Base-by-base conservation (phyloP, 2,113 vertebrate genomes). In the Percopsis transmontana region DNA sequence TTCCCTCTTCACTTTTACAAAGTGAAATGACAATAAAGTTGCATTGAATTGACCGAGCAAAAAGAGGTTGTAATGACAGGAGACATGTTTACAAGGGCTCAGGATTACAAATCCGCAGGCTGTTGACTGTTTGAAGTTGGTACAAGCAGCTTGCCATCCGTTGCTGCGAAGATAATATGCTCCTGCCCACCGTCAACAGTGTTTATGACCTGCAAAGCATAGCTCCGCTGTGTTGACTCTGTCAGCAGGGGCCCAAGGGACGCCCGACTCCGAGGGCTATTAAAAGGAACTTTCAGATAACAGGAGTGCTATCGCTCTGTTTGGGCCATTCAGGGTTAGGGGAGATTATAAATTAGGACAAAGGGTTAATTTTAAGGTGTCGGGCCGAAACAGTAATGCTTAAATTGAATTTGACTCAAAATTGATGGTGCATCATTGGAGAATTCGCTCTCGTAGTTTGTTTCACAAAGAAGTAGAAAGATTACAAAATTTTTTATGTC, bases 171-270 rank as follows among this genome's bases (percentile, higher is more conserved):
- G 80, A 79, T 79, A 85, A 89, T 81, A 72, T 82, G 82, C 85
- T 80, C 68, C 56, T 10, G 70, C 80, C 75, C 80, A 81, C 72
- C 83, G 87, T 87, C 80, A 83, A 52, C 79, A 80, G 63, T 87
- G 88, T 92, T 91, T 91, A 92, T 78, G 84, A 81, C 79, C 85
- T 82, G 89, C 83, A 80, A 87, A 84, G 79, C 80, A 66, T 65
- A 66, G 50, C 76, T 53, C 23, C 16, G 70, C 61, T 66, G 68
- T 85, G 81, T 89, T 88, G 85, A 86, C 82, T 86, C 70, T 85
- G 82, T 80, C 88, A 81, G 86, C 81, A 79, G 82, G 83, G 73
- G 77, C 63, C 77, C 2, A 69, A 52, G 58, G 64, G 62, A 82
- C 54, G 64, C 58, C 65, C 19, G 58, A 48, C 70, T 70, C 68